Percentiles rank a stretch among this genome's conserved stretches.
Conservation (phyloP, 2,888 invertebrate species). For the Cylloceria caligata region DNA sequence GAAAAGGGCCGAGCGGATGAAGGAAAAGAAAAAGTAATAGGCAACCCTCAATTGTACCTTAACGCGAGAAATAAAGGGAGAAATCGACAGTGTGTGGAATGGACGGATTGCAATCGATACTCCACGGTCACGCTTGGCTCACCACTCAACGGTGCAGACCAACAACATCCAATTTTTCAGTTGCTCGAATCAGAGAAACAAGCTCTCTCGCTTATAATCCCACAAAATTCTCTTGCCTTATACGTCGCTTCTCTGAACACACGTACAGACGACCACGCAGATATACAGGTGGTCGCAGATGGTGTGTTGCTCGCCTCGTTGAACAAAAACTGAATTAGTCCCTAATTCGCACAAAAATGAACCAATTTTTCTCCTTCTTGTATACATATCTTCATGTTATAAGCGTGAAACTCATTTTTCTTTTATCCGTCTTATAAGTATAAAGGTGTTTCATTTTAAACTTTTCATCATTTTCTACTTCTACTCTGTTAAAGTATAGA, state of each 20-base stretch:
- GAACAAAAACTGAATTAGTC: slow-evolving; percentile 57
- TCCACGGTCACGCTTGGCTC: slow-evolving; percentile 43
- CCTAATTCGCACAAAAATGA: slow-evolving; percentile 39
- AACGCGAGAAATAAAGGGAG: slow-evolving; percentile 62
- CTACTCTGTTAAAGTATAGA: too few relatives aligned
- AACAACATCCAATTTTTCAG: slow-evolving; percentile 64
- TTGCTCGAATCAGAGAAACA: slow-evolving; percentile 57
- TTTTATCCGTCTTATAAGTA: not conserved
- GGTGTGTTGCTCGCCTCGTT: slow-evolving; percentile 42
- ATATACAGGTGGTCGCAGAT: slow-evolving; percentile 14
- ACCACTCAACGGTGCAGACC: slow-evolving; percentile 41
- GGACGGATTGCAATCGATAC: slow-evolving; percentile 62
- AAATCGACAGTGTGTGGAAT: slow-evolving; percentile 40
- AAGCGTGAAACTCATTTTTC: slow-evolving; percentile 3
- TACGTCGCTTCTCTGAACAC: slow-evolving; percentile 11
- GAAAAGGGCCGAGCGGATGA: slow-evolving; percentile 45
- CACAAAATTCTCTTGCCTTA: slow-evolving; percentile 46
- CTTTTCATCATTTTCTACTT: too few relatives aligned
- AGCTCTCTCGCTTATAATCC: slow-evolving; percentile 46
- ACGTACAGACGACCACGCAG: not conserved
- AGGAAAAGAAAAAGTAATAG: slow-evolving; percentile 60
- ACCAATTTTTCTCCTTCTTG: not conserved
- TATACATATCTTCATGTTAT: not conserved
- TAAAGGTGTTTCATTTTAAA: too few relatives aligned
- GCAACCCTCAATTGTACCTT: slow-evolving; percentile 57